Base-by-base conservation (phyloP, 1,140 invertebrate species). In the Theocolax elegans region DNA sequence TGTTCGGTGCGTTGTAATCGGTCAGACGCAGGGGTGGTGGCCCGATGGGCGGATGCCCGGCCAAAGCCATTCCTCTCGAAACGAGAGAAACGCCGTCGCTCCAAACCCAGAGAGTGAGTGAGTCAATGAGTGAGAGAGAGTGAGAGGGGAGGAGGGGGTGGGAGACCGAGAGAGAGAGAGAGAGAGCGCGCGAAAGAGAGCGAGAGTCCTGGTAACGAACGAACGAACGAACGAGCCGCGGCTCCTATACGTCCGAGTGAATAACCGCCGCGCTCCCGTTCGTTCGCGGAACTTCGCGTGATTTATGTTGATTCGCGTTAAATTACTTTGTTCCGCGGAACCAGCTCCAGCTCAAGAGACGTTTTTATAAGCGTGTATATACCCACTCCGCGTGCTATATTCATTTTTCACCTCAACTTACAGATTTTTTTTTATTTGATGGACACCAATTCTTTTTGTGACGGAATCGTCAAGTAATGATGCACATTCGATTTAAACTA, bases 281-380 rank as follows among this genome's bases (percentile, higher is more conserved):
- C 31, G 2, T 63, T 19, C 29, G 63, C 68, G 73, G 72, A 64
- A 77, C 67, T 73, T 73, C 64, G 66, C 72, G 72, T 79, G 78
- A 79, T 79, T 79, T 80, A 78, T 78, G 78, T 79, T 80, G 77
- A 80, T 79, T 80, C 73, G 71, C 72, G 75, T 79, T 80, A 80
- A 80, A 80, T 78, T 77, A 78, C 76, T 79, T 76, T 74, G 75
- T 78, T 70, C 74, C 65, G 67, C 60, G 27, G 59, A 51, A 59
- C 62, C 63, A 48, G 10, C 19, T 27, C 62, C 63, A 48, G 10
- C 19, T 27, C 51, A 1, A 6, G 67, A 64, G 63, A 68, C 70
- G 58, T 72, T 76, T 79, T 77, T 75, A 51, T 44, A 66, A 68
- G 63, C 71, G 72, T 51, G n/a, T n/a, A n/a, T n/a, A n/a, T n/a